phyloP scores from a whole-genome alignment of 2,113 vertebrate species.

The Panthera tigris region DNA sequence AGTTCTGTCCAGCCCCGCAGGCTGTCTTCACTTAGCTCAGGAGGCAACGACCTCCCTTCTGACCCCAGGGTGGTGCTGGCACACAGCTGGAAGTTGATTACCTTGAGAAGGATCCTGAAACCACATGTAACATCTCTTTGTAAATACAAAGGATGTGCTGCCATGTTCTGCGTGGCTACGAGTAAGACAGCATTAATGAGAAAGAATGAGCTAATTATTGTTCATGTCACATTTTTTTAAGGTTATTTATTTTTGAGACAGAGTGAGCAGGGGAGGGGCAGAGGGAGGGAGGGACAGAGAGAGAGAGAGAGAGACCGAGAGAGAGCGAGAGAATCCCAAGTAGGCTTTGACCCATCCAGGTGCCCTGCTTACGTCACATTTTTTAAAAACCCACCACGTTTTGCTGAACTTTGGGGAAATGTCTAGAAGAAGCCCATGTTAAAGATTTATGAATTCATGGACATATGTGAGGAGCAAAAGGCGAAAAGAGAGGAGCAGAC shows the following conservation, averaged over 20 bases:
- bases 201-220: not conserved
- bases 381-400: not conserved
- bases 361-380: no score
- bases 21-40: not conserved
- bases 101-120: not conserved
- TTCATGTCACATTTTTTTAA: not conserved
- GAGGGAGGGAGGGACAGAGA: no score
- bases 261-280: no score
- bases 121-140: not conserved
- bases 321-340: no score
- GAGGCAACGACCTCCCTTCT: not conserved
- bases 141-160: not conserved
- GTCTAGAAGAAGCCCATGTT: constrained; percentile 55
- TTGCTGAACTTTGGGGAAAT: constrained; percentile 33
- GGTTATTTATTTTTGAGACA: no score
- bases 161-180: not conserved
- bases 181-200: not conserved
- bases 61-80: not conserved
- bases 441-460: constrained; percentile 23
- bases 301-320: no score
- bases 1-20: not conserved
- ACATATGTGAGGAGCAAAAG: not conserved
- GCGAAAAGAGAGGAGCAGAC: not conserved
- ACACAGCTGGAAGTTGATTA: not conserved
- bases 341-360: no score